These are phyloP conservation scores for Neoascia interrupta DNA, from an alignment of 2,888 invertebrate genomes.

Conservation along the genomic window DNA sequence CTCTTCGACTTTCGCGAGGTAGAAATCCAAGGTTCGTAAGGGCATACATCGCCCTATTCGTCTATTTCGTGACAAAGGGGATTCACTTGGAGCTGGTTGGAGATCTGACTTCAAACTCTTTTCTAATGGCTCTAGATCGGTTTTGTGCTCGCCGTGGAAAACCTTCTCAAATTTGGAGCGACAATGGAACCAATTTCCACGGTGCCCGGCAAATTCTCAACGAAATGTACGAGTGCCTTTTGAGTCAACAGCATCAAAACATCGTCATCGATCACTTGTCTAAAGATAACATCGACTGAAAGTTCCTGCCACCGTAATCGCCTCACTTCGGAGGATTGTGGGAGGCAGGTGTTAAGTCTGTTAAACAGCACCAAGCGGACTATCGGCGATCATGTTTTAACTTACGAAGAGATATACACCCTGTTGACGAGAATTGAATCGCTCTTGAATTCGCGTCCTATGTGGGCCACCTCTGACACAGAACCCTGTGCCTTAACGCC, in stretches of 20 bases:
- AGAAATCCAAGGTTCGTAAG: constrained; percentile 27
- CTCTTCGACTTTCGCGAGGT: not conserved
- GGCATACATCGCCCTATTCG: constrained; percentile 27
- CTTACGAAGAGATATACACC: constrained; percentile 31
- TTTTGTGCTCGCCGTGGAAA: constrained; percentile 30
- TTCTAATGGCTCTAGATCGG: too few relatives aligned
- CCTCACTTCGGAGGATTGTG: constrained; percentile 40
- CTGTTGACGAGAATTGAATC: constrained; percentile 1
- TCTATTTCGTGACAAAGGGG: constrained; percentile 39
- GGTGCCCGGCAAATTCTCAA: constrained; percentile 1
- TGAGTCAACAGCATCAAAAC: not conserved
- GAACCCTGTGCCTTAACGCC: not conserved
- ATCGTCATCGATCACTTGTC: constrained; percentile 12
- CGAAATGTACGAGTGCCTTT: not conserved
- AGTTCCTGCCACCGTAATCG: constrained; percentile 13
- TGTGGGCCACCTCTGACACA: constrained; percentile 10
- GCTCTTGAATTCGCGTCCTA: constrained; percentile 8
- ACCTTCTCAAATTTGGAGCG: constrained; percentile 27
- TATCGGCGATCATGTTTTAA: constrained; percentile 12
- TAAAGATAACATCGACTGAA: constrained; percentile 27
- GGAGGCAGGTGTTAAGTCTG: constrained; percentile 24
- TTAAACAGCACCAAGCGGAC: constrained; percentile 13
- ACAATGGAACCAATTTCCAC: constrained; percentile 17
- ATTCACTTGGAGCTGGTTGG: constrained; percentile 31
- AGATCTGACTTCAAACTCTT: constrained; percentile 18